Conservation (phyloP, 1,140 invertebrate species). For the Eufriesea mexicana region DNA sequence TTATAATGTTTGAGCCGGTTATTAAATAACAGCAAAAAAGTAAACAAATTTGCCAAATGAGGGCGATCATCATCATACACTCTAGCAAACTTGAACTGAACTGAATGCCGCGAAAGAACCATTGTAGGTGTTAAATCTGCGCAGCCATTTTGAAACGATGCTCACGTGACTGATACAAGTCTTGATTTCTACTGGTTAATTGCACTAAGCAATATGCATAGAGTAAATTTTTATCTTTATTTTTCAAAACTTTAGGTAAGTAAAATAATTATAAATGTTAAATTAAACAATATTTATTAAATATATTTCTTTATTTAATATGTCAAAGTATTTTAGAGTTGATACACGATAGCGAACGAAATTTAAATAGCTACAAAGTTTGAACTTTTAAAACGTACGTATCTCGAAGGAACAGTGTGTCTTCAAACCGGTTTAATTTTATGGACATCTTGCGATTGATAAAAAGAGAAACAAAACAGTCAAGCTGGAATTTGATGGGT, state of each 20-base stretch:
- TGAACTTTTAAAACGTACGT: background rate
- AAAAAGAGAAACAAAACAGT: background rate
- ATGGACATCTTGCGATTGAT: background rate
- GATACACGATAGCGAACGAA: background rate
- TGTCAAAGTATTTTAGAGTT: background rate
- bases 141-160: slow-evolving; percentile 37
- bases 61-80: background rate
- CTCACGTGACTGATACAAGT: background rate
- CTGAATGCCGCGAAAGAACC: background rate
- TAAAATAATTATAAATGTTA: background rate
- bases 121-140: background rate
- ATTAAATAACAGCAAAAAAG: background rate
- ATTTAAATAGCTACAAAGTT: background rate
- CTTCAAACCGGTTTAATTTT: slow-evolving; percentile 7
- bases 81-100: background rate
- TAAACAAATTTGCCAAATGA: slow-evolving; percentile 1
- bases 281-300: background rate
- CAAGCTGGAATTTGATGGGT: background rate
- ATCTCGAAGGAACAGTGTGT: background rate
- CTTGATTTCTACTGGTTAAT: slow-evolving; percentile 6
- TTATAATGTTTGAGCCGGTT: background rate
- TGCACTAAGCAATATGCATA: background rate
- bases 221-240: background rate
- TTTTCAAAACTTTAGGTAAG: background rate
- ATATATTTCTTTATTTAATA: background rate